phyloP scores from a whole-genome alignment of 2,797 vertebrate species.

The Takifugu ocellatus region DNA sequence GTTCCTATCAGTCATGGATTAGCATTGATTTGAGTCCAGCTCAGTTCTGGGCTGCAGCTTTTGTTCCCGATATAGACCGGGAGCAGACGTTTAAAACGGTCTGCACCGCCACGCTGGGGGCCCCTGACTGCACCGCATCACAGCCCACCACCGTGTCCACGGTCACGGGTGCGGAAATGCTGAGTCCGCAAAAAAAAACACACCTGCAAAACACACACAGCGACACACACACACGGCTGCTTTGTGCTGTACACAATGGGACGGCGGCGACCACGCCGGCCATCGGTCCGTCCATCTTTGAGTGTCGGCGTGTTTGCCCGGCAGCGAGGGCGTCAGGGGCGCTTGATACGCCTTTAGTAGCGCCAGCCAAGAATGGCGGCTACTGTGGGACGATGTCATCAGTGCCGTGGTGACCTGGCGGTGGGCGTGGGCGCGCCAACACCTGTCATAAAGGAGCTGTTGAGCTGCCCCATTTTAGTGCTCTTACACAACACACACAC shows the following conservation, averaged over 20 bases:
- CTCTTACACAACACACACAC: slow-evolving; percentile 49
- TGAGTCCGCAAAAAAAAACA: neutral
- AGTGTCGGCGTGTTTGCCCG: too few species aligned
- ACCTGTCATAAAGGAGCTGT: slow-evolving; percentile 2
- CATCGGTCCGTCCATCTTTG: too few species aligned
- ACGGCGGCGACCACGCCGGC: too few species aligned
- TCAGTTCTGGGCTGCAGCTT: slow-evolving; percentile 27
- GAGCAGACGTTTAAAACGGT: neutral
- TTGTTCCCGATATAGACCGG: slow-evolving; percentile 31
- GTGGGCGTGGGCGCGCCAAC: slow-evolving; percentile 25
- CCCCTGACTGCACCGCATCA: neutral
- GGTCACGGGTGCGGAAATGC: neutral
- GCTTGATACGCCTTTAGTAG: too few species aligned
- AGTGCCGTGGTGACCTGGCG: slow-evolving; percentile 1
- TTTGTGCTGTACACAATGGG: too few species aligned
- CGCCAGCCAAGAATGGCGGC: too few species aligned
- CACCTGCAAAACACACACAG: neutral
- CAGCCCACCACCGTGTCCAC: neutral
- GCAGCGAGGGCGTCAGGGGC: too few species aligned
- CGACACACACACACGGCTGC: neutral
- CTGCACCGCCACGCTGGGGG: neutral
- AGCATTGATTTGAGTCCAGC: slow-evolving; percentile 61
- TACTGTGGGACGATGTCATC: too few species aligned
- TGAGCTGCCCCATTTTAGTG: slow-evolving; percentile 37
- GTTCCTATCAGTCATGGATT: slow-evolving; percentile 69